phyloP scores from a whole-genome alignment of 2,113 vertebrate genomes.

The Caranx melampygus region DNA sequence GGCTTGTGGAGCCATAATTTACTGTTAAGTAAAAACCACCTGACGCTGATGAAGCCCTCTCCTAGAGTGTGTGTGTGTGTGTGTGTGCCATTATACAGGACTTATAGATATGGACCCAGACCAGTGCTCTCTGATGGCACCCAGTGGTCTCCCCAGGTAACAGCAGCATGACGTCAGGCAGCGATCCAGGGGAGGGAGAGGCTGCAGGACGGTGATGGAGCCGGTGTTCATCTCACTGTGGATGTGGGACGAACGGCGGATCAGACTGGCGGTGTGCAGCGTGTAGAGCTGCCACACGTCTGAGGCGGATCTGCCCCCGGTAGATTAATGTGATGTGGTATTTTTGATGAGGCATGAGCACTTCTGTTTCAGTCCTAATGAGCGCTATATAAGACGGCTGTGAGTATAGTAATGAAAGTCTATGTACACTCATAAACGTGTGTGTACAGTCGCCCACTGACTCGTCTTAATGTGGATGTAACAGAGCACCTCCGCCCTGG shows the following conservation, averaged over 20 bases:
- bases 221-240: background rate
- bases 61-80: background rate
- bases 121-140: constrained; percentile 62
- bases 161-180: constrained; percentile 42
- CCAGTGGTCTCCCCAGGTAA: constrained; percentile 62
- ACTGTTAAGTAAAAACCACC: background rate
- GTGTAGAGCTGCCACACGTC: background rate
- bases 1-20: background rate
- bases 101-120: background rate
- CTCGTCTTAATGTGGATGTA: constrained; percentile 40
- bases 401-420: constrained; percentile 26
- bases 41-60: background rate
- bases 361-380: constrained; percentile 55
- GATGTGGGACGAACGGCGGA: constrained; percentile 19
- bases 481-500: constrained; percentile 18
- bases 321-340: constrained; percentile 37
- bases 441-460: constrained; percentile 34
- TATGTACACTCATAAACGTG: constrained; percentile 30
- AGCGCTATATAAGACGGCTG: constrained; percentile 31
- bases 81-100: background rate
- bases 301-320: constrained; percentile 23
- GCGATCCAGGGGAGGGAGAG: constrained; percentile 1
- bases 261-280: constrained; percentile 4
- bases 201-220: constrained; percentile 5
- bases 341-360: constrained; percentile 23